A percentile compares a stretch with the other conserved stretches of the same genome.
phyloP scores from a whole-genome alignment of 2,113 vertebrate species.

The Tursiops truncatus region DNA sequence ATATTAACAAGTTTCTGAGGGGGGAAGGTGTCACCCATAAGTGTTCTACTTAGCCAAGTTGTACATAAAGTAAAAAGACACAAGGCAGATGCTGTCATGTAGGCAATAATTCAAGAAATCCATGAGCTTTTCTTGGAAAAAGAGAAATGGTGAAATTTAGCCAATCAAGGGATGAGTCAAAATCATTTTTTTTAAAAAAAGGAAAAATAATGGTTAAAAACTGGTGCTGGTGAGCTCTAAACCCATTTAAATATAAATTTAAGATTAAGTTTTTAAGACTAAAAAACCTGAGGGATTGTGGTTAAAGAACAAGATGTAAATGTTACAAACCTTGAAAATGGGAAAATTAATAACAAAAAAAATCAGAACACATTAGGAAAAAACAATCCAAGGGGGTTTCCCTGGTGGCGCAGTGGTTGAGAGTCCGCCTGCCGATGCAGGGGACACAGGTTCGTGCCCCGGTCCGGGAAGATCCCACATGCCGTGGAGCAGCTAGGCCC shows the following conservation, averaged over 20 bases:
- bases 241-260: background rate
- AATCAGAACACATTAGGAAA: background rate
- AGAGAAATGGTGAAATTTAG: background rate
- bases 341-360: background rate
- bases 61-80: background rate
- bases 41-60: background rate
- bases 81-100: background rate
- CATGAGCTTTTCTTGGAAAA: background rate
- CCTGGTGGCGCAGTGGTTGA: no score
- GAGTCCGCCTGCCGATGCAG: no score
- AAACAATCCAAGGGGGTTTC: background rate
- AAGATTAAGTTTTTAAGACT: background rate
- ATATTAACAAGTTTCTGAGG: background rate
- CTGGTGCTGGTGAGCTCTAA: background rate
- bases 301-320: background rate
- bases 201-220: background rate
- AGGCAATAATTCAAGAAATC: background rate
- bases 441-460: no score
- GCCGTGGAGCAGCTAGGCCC: no score
- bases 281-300: background rate
- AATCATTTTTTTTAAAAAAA: background rate
- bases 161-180: background rate
- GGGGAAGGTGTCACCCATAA: background rate
- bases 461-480: no score
- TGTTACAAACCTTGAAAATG: background rate